These are phyloP conservation scores for Zenarchopterus dispar DNA, from an alignment of 2,797 vertebrate species.

Conservation along the genomic window DNA sequence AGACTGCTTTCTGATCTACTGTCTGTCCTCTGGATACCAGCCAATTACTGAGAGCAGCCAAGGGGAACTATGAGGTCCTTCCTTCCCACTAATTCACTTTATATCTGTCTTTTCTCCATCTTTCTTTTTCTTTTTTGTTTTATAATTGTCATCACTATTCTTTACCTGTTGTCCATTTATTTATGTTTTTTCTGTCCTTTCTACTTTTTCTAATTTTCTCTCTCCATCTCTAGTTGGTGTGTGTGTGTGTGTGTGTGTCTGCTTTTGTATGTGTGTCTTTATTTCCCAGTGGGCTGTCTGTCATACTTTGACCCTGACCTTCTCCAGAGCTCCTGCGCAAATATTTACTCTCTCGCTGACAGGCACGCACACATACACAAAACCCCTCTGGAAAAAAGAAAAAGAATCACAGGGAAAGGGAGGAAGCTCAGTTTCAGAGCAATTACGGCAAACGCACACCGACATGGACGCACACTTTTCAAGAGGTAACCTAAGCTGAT, in stretches of 20 bases:
- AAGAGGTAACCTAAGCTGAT: constrained; percentile 72
- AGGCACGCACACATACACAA: constrained; percentile 47
- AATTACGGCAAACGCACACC: constrained; percentile 65
- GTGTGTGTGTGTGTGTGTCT: constrained; percentile 49
- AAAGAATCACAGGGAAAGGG: constrained; percentile 22
- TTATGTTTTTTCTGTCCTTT: constrained; percentile 37
- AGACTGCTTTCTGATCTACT: constrained; percentile 64
- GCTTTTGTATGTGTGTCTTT: constrained; percentile 60
- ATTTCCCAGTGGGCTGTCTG: constrained; percentile 81
- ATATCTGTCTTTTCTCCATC: constrained; percentile 36
- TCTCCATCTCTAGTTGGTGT: constrained; percentile 35
- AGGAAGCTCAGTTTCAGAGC: constrained; percentile 61
- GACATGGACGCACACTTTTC: constrained; percentile 47
- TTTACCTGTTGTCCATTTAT: constrained; percentile 30
- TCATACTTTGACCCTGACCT: constrained; percentile 85
- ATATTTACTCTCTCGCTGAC: constrained; percentile 83
- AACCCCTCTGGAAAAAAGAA: constrained; percentile 4
- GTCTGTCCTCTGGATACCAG: constrained; percentile 61
- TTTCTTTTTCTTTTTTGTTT: constrained; percentile 17
- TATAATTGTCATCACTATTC: constrained; percentile 20
- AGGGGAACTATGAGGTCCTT: constrained; percentile 61
- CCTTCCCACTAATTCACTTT: constrained; percentile 44
- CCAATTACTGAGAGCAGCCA: constrained; percentile 73
- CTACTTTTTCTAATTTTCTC: constrained; percentile 13
- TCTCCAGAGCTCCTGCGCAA: constrained; percentile 80